phyloP scores from a whole-genome alignment of 2,888 invertebrate species.

The Germaria angustata region DNA sequence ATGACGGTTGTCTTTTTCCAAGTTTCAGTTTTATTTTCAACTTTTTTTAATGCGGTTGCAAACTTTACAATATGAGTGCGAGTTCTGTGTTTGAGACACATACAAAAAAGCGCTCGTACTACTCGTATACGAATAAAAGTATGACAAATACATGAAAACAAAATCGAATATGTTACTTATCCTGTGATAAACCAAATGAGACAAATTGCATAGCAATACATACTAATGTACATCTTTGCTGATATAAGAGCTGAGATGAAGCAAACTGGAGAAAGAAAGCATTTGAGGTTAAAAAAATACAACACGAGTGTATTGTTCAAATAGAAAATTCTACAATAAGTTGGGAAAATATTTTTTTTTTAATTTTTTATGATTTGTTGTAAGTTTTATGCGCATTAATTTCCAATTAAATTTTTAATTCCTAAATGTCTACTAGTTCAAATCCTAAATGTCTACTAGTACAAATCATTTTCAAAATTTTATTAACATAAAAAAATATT shows the following conservation, averaged over 20 bases:
- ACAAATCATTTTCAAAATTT: no score
- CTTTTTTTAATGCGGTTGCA: conserved; percentile 7
- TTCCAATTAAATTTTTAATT: no score
- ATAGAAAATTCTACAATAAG: no score
- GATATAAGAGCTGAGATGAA: background rate
- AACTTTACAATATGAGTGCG: conserved; percentile 1
- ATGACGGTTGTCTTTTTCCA: conserved; percentile 47
- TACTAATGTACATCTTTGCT: no score
- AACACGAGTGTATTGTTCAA: no score
- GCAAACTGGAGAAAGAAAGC: background rate
- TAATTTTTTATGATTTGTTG: no score
- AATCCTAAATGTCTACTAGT: no score
- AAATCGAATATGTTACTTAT: conserved; percentile 59
- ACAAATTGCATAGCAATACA: conserved; percentile 58
- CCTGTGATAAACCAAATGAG: conserved; percentile 62
- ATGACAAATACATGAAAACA: conserved; percentile 33
- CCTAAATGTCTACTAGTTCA: no score
- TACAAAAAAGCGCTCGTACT: background rate
- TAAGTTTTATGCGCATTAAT: no score
- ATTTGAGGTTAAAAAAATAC: no score
- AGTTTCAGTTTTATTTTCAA: conserved; percentile 18
- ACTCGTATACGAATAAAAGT: background rate
- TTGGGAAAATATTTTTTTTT: no score
- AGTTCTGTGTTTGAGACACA: background rate
- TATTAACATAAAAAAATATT: no score